phyloP scores from a whole-genome alignment of 2,797 vertebrate species.

The Melanotaenia nigrans region DNA sequence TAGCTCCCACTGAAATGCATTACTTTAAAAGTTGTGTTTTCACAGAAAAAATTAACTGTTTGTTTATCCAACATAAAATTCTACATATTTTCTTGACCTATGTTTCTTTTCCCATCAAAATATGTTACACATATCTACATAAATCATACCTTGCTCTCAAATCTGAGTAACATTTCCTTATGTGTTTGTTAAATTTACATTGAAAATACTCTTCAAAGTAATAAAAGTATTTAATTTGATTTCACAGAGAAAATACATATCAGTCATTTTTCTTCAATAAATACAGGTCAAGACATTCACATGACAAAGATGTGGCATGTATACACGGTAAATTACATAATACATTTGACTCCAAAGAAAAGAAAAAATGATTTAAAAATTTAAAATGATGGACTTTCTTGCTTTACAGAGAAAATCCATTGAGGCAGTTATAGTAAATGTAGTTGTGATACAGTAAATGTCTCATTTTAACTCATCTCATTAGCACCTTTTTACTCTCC shows the following conservation, averaged over 20 bases:
- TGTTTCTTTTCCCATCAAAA: neutral
- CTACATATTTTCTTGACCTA: no score
- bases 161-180: neutral
- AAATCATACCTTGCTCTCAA: neutral
- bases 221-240: conserved; percentile 43
- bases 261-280: conserved; percentile 53
- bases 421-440: neutral
- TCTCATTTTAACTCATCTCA: conserved; percentile 8
- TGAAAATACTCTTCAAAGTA: conserved; percentile 1
- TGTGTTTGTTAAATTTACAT: neutral
- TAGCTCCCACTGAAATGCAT: no score
- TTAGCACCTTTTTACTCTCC: conserved; percentile 31
- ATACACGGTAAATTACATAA: neutral
- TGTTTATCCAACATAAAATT: no score
- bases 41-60: no score
- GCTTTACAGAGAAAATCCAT: neutral
- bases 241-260: conserved; percentile 25
- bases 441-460: neutral
- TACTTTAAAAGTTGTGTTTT: no score
- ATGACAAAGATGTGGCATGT: conserved; percentile 7
- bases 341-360: neutral
- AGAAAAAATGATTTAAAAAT: neutral
- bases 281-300: conserved; percentile 42
- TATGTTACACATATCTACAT: neutral
- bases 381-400: neutral